phyloP scores from a whole-genome alignment of 2,113 vertebrate genomes.

The Onychostruthus taczanowskii region DNA sequence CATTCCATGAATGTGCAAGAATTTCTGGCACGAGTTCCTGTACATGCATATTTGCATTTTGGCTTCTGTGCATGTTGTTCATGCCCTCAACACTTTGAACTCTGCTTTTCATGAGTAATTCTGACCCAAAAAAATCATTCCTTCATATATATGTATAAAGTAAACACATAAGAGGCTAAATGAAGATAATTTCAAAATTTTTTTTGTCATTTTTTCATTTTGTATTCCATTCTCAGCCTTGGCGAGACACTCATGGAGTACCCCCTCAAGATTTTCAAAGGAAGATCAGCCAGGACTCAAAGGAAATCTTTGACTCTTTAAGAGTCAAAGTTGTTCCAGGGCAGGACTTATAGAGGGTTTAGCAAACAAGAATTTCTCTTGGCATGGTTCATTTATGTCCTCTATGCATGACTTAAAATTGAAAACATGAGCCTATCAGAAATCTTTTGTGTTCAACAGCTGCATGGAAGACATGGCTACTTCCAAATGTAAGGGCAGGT shows the following conservation, averaged over 20 bases:
- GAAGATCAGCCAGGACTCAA: neutral
- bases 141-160: neutral
- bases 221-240: neutral
- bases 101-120: slow-evolving; percentile 7
- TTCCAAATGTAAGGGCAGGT: neutral
- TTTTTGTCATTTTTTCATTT: neutral
- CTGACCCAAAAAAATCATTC: neutral
- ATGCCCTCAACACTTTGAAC: neutral
- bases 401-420: neutral
- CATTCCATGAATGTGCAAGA: slow-evolving; percentile 39
- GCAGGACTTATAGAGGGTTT: neutral
- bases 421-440: neutral
- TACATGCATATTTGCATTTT: slow-evolving; percentile 48
- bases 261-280: neutral
- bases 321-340: neutral
- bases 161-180: neutral
- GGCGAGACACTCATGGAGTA: neutral
- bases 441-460: neutral
- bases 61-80: slow-evolving; percentile 1
- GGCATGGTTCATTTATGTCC: neutral
- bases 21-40: slow-evolving; percentile 43
- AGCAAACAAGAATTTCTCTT: neutral
- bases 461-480: neutral
- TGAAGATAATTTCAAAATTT: neutral
- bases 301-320: neutral